Evolutionary conservation across 2,888 invertebrate species (phyloP).

Genomic region (Clivina fossor): DNA sequence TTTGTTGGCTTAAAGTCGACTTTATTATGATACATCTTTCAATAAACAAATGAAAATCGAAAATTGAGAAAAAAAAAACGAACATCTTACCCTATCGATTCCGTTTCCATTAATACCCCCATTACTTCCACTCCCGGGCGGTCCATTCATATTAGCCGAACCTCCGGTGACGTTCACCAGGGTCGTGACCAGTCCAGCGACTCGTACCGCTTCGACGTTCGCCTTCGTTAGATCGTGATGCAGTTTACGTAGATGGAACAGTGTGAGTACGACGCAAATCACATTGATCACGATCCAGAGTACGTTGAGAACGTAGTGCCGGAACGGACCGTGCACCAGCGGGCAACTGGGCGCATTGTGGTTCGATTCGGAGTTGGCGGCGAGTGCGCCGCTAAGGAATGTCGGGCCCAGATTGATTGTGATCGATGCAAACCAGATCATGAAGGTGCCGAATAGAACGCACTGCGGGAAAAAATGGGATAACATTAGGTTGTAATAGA

Average conservation of each 20-base stretch:
- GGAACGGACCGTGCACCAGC: slow-evolving; percentile 81
- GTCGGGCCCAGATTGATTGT: slow-evolving; percentile 89
- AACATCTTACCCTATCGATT: slow-evolving; percentile 42
- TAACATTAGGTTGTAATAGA: too few relatives aligned
- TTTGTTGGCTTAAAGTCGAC: too few relatives aligned
- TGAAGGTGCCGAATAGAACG: slow-evolving; percentile 86
- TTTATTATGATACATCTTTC: too few relatives aligned
- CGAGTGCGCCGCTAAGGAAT: slow-evolving; percentile 79
- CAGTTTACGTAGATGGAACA: slow-evolving; percentile 80
- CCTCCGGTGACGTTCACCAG: slow-evolving; percentile 78
- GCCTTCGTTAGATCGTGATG: slow-evolving; percentile 81
- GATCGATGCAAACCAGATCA: slow-evolving; percentile 92
- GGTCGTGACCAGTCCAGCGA: slow-evolving; percentile 80
- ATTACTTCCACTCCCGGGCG: slow-evolving; percentile 45
- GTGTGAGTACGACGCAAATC: slow-evolving; percentile 80
- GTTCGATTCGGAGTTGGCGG: slow-evolving; percentile 75
- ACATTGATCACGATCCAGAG: slow-evolving; percentile 88
- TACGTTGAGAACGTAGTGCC: slow-evolving; percentile 88
- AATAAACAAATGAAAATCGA: too few relatives aligned
- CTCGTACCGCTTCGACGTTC: slow-evolving; percentile 80
- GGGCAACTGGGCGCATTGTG: slow-evolving; percentile 84
- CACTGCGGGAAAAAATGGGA: too few relatives aligned
- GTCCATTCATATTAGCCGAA: slow-evolving; percentile 46
- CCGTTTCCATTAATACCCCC: slow-evolving; percentile 52
- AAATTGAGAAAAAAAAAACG: too few relatives aligned